Percentiles rank a stretch among this genome's conserved stretches.
Conservation (phyloP, 2,113 vertebrate species). For the Nibea albiflora region DNA sequence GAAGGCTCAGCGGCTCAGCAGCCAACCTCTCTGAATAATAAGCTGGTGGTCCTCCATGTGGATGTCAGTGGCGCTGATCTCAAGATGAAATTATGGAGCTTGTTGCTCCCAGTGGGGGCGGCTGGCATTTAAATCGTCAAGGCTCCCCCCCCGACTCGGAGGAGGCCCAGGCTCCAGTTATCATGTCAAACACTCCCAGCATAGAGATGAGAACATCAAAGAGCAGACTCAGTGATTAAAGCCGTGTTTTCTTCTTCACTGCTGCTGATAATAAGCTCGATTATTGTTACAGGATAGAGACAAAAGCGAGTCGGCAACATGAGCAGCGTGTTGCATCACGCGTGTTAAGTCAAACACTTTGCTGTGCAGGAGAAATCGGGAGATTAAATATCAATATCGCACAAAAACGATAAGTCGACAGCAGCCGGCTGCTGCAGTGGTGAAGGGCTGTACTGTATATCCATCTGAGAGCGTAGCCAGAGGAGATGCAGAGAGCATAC, state of each 20-base stretch:
- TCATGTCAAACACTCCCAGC: slow-evolving; percentile 54
- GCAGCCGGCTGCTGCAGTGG: slow-evolving; percentile 13
- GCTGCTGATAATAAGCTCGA: slow-evolving; percentile 47
- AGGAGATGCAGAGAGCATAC: slow-evolving; percentile 44
- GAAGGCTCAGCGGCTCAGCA: not conserved
- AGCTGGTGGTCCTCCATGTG: slow-evolving; percentile 48
- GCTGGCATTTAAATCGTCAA: slow-evolving; percentile 47
- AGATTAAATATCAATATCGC: slow-evolving; percentile 39
- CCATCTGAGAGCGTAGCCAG: slow-evolving; percentile 24
- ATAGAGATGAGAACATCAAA: slow-evolving; percentile 50
- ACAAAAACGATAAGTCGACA: slow-evolving; percentile 20
- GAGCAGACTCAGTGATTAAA: slow-evolving; percentile 51
- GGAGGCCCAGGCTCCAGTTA: slow-evolving; percentile 50
- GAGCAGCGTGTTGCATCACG: slow-evolving; percentile 60
- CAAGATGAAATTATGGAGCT: slow-evolving; percentile 26
- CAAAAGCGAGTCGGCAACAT: slow-evolving; percentile 15
- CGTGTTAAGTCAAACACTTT: slow-evolving; percentile 48
- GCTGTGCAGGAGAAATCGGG: slow-evolving; percentile 29
- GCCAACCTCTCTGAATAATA: slow-evolving; percentile 41
- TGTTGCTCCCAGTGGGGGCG: slow-evolving; percentile 11
- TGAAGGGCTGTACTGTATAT: not conserved
- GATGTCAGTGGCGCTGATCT: slow-evolving; percentile 28
- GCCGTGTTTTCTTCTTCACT: slow-evolving; percentile 29
- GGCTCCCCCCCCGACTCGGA: slow-evolving; percentile 36
- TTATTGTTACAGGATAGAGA: slow-evolving; percentile 35